Evolutionary conservation across 2,888 invertebrate species (phyloP), one percentile per base, ranked within the genome.

Genomic region (Troglohyphantes excavatus): DNA sequence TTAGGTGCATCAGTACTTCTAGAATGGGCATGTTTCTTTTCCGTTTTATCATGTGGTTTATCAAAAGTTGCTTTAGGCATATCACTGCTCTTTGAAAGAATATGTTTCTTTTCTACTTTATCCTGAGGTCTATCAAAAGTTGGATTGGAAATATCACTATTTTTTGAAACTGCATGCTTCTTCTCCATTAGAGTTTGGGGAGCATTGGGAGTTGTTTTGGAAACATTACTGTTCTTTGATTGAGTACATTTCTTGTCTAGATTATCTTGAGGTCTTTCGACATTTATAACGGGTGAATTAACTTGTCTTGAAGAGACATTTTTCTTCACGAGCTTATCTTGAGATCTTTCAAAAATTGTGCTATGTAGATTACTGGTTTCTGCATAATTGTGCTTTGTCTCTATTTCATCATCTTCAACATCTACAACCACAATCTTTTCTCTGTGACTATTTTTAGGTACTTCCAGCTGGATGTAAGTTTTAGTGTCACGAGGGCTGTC

Each of bases 361-460:
- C 13, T 29, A 7, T 2, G 23, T 17, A 39, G 23, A 13, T 63
- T 21, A 39, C 11, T 26, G 2, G 13, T 23, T 65, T 78, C 33
- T 3, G 17, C 7, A 76, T 11, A 2, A 17, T 17, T 26, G 2
- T 46, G 70, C 9, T 90, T 63, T 78, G 70, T 33, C 26, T 89
- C 76, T 63, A 90, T 72, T n/a, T 90, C 89, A 84, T 90, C 89
- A 78, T 78, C 83, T 72, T 90, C 89, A 19, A 90, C 78, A 78
- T 90, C 89, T 13, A 90, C 89, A 27, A 90, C 78, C 29, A 90
- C 89, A 59, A 90, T 90, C 72, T 90, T 90, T 39, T 90, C 89
- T 7, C 79, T 65, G 29, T 83, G 82, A 75, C 84, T 84, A 29
- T 83, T 78, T 78, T 78, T 83, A 19, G 89, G 89, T 43, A 90